These are phyloP conservation scores for Micrasema minimum DNA, from an alignment of 1,140 invertebrate genomes.

Conservation along the genomic window DNA sequence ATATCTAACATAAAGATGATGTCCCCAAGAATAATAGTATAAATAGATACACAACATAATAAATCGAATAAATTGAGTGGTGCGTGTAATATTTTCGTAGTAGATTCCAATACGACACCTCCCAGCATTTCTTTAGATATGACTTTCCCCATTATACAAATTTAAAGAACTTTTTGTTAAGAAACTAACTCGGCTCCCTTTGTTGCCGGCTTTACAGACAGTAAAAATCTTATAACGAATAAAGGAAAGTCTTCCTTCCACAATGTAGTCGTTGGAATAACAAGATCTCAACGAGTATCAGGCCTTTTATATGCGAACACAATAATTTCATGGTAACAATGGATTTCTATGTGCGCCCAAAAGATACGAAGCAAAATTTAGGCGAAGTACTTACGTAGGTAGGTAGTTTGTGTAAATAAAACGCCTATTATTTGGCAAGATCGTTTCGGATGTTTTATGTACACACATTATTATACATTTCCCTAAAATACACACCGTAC, in stretches of 20 bases:
- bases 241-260: constrained; percentile 37
- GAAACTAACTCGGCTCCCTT: constrained; percentile 27
- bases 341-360: constrained; percentile 27
- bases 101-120: constrained; percentile 19
- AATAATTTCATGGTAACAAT: constrained; percentile 36
- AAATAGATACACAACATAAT: no score
- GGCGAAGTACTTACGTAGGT: constrained; percentile 10
- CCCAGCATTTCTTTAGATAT: constrained; percentile 24
- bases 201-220: constrained; percentile 30
- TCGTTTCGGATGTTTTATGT: neutral
- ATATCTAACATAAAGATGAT: no score
- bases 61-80: no score
- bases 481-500: no score
- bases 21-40: no score
- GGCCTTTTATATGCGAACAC: constrained; percentile 39
- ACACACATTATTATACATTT: neutral
- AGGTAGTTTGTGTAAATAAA: constrained; percentile 20
- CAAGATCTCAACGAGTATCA: constrained; percentile 31
- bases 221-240: constrained; percentile 39
- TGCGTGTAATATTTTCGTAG: neutral
- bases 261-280: constrained; percentile 35
- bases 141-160: constrained; percentile 30
- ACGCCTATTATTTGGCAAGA: neutral
- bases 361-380: constrained; percentile 33
- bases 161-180: constrained; percentile 37